These are phyloP conservation scores for Xestia c-nigrum DNA, from an alignment of 2,888 invertebrate species.

Conservation along the genomic window DNA sequence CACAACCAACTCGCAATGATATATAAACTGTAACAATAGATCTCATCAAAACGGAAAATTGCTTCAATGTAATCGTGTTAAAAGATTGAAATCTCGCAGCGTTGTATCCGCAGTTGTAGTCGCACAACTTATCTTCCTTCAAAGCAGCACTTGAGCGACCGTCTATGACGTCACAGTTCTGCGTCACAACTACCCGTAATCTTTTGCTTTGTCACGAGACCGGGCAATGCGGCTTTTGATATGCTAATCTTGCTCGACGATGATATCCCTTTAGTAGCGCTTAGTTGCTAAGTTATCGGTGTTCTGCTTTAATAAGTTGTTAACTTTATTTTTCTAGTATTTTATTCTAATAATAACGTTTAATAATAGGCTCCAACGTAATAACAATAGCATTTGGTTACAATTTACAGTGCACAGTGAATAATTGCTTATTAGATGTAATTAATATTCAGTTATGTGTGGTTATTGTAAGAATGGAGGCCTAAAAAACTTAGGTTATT, in stretches of 20 bases:
- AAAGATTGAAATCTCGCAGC: slow-evolving; percentile 16
- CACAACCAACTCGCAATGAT: not conserved
- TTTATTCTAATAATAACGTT: not conserved
- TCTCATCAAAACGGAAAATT: not conserved
- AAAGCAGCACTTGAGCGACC: slow-evolving; percentile 11
- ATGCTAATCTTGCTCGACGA: slow-evolving; percentile 52
- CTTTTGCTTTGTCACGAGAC: slow-evolving; percentile 35
- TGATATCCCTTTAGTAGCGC: slow-evolving; percentile 16
- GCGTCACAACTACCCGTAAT: slow-evolving; percentile 33
- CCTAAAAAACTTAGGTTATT: no score
- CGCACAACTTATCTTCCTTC: slow-evolving; percentile 5
- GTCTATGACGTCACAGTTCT: slow-evolving; percentile 38
- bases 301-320: not conserved
- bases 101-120: slow-evolving; percentile 1
- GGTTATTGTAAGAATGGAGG: no score
- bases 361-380: no score
- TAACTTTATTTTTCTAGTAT: not conserved
- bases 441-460: no score
- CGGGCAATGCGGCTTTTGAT: slow-evolving; percentile 51
- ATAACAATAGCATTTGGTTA: no score
- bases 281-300: not conserved
- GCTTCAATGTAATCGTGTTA: slow-evolving; percentile 24
- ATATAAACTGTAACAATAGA: slow-evolving; percentile 1
- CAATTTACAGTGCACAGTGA: no score
- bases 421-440: no score